Percentiles rank a stretch among this genome's conserved stretches.
Conservation (phyloP, 2,797 vertebrate species). For the Champsocephalus esox region DNA sequence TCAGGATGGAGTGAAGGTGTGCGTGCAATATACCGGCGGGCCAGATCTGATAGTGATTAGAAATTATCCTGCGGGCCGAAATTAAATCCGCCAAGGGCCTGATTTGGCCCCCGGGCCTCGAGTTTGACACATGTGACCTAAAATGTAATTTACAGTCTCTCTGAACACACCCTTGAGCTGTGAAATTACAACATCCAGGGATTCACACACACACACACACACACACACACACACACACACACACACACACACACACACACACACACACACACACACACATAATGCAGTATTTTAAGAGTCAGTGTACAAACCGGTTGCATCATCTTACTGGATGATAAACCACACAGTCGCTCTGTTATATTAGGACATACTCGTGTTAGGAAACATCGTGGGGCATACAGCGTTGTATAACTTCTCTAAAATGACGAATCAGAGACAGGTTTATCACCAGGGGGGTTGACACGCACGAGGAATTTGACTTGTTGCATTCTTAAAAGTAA, state of each 20-base stretch:
- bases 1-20: no score
- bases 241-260: no score
- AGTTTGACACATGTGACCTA: no score
- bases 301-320: constrained; percentile 11
- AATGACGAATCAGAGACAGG: neutral
- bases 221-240: no score
- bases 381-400: constrained; percentile 29
- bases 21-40: no score
- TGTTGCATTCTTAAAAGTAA: no score
- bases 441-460: no score
- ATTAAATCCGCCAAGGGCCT: no score
- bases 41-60: no score
- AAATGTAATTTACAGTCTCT: neutral
- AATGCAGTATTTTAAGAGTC: neutral
- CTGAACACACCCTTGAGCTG: constrained; percentile 13
- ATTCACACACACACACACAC: neutral
- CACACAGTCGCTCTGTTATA: constrained; percentile 8
- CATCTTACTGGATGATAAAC: neutral
- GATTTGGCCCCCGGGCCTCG: no score
- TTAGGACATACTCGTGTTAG: constrained; percentile 57
- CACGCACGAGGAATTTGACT: no score
- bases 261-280: neutral
- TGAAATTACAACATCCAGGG: constrained; percentile 23
- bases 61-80: no score
- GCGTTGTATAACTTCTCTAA: constrained; percentile 59